Percentiles rank a stretch among this genome's conserved stretches.
phyloP scores from a whole-genome alignment of 2,113 vertebrate species.

The Gymnocephalus cernua region DNA sequence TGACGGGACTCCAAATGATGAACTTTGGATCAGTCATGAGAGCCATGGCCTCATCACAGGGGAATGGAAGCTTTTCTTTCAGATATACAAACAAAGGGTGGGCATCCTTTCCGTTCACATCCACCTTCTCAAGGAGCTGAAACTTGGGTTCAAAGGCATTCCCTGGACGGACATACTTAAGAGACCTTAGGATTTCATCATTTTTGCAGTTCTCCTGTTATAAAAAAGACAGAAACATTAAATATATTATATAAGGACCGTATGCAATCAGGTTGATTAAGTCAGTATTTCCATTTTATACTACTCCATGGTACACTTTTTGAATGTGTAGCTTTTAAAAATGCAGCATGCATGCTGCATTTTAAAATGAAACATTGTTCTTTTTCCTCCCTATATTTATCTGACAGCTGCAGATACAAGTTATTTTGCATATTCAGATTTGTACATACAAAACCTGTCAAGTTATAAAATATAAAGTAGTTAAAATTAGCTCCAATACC shows the following conservation, averaged over 20 bases:
- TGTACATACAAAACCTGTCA: not conserved
- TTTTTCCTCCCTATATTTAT: not conserved
- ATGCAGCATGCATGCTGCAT: too few species aligned
- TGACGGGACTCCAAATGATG: slow-evolving; percentile 92
- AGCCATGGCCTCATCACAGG: slow-evolving; percentile 84
- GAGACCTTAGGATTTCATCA: slow-evolving; percentile 88
- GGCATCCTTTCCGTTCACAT: slow-evolving; percentile 91
- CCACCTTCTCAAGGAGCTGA: slow-evolving; percentile 90
- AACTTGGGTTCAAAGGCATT: slow-evolving; percentile 92
- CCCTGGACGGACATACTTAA: slow-evolving; percentile 91
- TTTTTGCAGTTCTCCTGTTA: slow-evolving; percentile 90
- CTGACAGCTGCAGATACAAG: not conserved
- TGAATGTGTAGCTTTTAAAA: too few species aligned
- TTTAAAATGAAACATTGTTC: not conserved
- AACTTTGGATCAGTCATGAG: slow-evolving; percentile 90
- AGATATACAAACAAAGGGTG: slow-evolving; percentile 90
- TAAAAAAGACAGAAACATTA: slow-evolving; percentile 21
- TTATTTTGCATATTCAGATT: not conserved
- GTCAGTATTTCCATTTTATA: not conserved
- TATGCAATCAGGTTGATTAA: not conserved
- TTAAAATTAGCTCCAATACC: not conserved
- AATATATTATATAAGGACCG: not conserved
- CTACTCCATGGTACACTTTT: too few species aligned
- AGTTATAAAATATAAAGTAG: not conserved
- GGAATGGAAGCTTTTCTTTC: slow-evolving; percentile 86